Evolutionary conservation across 2,888 invertebrate species (phyloP), one percentile per base, ranked within the genome.

Genomic region (Anagyrus pseudococci): DNA sequence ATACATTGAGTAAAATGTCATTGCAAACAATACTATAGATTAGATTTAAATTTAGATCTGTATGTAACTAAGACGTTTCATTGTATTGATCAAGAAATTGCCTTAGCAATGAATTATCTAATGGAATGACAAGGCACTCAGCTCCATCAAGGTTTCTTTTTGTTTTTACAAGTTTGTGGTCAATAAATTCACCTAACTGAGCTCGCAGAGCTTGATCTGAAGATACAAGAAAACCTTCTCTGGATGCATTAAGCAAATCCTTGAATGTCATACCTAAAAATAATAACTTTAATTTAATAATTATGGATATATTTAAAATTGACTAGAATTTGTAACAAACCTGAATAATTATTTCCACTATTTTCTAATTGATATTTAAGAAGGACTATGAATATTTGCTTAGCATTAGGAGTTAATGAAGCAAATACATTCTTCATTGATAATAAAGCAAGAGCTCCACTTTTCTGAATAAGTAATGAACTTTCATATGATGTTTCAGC

Each of bases 121-220:
- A 86, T 0, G 95, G 93, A 77, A 96, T 92, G 22, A 86, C 76
- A 33, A 96, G 83, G 75, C 90, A 88, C 77, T 96, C 96, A 54
- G 89, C 87, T 33, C 94, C 95, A 78, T 95, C 95, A 26, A 84
- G 82, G 17, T 88, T 90, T 73, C 94, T 86, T 75, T 90, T 92
- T 59, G 87, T 87, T 79, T 89, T 91, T 4, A 97, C 88, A 71
- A 98, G 84, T 79, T 96, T 94, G 80, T 98, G 98, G 82, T 98
- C 98, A 52, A 93, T 83, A 82, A 98, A 98, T 82, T 98, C 98
- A 0, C 93, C 96, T 2, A 98, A 84, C 75, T 97, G 96, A 4
- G 96, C 92, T 69, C 96, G 87, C 62, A 98, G 82, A 0, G 95
- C 95, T 58, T 93, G 84, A 81, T 98, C 97, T 0, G 94, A 94